Conservation (phyloP, 2,888 invertebrate genomes). For the Scaptomyza tumidula region DNA sequence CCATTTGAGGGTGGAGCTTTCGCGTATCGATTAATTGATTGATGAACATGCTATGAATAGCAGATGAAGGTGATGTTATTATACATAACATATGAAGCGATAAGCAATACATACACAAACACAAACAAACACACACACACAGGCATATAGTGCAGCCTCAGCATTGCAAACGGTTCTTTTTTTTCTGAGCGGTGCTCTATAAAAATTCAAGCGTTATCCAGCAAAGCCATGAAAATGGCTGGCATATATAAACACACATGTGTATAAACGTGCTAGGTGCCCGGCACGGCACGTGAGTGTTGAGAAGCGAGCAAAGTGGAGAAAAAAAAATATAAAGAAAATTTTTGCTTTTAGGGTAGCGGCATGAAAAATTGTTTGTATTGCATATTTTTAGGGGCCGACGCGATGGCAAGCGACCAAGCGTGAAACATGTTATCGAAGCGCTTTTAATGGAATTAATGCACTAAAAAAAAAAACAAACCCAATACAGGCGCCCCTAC, state of each 20-base stretch:
- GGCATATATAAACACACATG: conserved; percentile 13
- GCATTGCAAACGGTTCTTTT: conserved; percentile 37
- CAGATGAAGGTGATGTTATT: conserved; percentile 68
- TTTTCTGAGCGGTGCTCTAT: conserved; percentile 21
- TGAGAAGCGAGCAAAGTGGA: conserved; percentile 15
- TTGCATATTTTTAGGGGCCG: conserved; percentile 72
- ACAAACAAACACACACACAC: neutral
- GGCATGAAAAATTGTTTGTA: conserved; percentile 71
- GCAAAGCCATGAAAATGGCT: conserved; percentile 28
- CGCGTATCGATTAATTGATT: conserved; percentile 78
- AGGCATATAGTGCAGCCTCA: conserved; percentile 25
- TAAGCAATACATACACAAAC: conserved; percentile 36
- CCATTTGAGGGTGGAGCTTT: conserved; percentile 33
- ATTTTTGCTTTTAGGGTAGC: conserved; percentile 35
- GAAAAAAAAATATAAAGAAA: conserved; percentile 19
- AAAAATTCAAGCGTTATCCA: conserved; percentile 43
- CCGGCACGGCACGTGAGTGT: conserved; percentile 47
- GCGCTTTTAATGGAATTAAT: conserved; percentile 73
- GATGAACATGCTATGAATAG: conserved; percentile 78
- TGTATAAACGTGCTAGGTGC: conserved; percentile 35
- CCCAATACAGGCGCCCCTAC: conserved; percentile 25
- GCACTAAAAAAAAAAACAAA: conserved; percentile 60
- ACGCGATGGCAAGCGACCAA: conserved; percentile 57
- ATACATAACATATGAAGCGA: conserved; percentile 66
- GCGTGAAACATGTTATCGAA: conserved; percentile 72